These are phyloP conservation scores for Ladona fulva DNA, from an alignment of 1,140 invertebrate genomes.

Conservation along the genomic window DNA sequence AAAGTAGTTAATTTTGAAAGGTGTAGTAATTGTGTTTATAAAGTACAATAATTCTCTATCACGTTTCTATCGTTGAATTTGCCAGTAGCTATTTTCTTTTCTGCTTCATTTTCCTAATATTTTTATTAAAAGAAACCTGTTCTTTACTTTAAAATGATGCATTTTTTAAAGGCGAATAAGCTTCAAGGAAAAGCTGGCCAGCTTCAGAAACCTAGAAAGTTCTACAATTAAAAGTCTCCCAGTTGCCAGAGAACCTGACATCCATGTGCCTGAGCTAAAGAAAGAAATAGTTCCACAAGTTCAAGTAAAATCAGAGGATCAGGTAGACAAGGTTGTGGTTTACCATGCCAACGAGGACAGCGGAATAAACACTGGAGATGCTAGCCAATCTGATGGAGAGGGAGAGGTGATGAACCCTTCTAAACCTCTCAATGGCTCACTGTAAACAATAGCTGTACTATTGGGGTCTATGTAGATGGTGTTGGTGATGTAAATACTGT, in stretches of 20 bases:
- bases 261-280: not conserved
- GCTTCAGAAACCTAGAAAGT: not conserved
- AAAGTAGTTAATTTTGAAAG: too few species aligned
- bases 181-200: not conserved
- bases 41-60: too few species aligned
- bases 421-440: not conserved
- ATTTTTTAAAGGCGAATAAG: not conserved
- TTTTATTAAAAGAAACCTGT: too few species aligned
- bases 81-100: too few species aligned
- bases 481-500: conserved; percentile 5
- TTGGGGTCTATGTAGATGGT: not conserved
- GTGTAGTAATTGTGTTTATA: too few species aligned
- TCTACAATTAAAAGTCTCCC: not conserved
- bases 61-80: too few species aligned
- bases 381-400: not conserved
- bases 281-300: not conserved
- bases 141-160: too few species aligned
- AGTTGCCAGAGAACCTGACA: not conserved
- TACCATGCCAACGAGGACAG: not conserved
- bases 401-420: not conserved
- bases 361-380: not conserved
- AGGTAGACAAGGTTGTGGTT: not conserved
- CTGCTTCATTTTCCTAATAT: too few species aligned
- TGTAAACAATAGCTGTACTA: not conserved
- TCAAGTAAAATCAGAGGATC: not conserved